Conservation (phyloP, 2,113 vertebrate genomes). For the Anas platyrhynchos region DNA sequence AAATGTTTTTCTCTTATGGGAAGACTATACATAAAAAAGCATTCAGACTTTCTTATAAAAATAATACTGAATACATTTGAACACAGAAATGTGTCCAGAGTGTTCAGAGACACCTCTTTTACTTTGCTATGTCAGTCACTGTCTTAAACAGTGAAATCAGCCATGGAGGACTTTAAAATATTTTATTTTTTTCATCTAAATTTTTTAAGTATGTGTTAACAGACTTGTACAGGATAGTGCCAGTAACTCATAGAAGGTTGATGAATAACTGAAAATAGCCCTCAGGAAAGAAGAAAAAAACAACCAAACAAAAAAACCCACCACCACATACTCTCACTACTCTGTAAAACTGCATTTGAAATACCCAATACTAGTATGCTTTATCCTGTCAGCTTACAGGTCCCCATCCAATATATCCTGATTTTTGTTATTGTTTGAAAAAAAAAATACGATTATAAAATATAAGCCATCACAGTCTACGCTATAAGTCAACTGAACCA, state of each 20-base stretch:
- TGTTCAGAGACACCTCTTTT: neutral
- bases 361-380: neutral
- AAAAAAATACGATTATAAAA: neutral
- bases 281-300: neutral
- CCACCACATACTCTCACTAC: neutral
- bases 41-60: neutral
- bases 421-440: neutral
- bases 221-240: neutral
- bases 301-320: neutral
- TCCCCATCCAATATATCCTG: neutral
- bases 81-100: neutral
- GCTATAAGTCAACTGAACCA: neutral
- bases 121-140: neutral
- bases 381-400: neutral
- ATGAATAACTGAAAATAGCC: neutral
- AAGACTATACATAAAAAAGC: neutral
- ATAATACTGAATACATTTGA: neutral
- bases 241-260: neutral
- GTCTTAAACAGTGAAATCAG: neutral
- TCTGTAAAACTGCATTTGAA: neutral
- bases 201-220: neutral
- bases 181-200: neutral
- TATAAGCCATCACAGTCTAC: neutral
- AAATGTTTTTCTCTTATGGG: neutral
- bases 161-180: neutral